Evolutionary conservation across 2,113 vertebrate species (phyloP), one percentile per base, ranked within the genome.

Genomic region (Oncorhynchus kisutch): DNA sequence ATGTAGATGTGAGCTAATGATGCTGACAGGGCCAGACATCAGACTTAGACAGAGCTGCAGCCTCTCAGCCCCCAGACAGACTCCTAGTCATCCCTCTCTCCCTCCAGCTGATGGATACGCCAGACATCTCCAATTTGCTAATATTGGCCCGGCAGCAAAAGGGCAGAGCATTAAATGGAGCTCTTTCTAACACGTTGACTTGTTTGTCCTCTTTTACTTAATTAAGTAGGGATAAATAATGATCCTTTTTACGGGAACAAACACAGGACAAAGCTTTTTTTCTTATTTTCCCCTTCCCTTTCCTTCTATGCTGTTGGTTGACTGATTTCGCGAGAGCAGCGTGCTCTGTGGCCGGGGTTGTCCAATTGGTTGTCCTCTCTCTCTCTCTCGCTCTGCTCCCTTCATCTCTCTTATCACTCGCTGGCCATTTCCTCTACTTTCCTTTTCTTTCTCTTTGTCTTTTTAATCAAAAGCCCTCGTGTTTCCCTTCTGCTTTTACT

Each of bases 191-290:
- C 90, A 92, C 89, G 85, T 87, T 80, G 84, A 87, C 86, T 87
- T 88, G 91, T 91, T 91, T 91, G 90, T 90, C 86, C 88, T 91
- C 85, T 88, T 88, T 92, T 89, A 91, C 86, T 90, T 91, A 92
- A 93, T 93, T 93, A 89, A 92, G 81, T 83, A 45, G 68, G 76
- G 86, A 88, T 90, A 93, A 93, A 82, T 90, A 85, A 93, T 91
- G 88, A 84, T 77, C 25, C 75, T 78, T 45, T 83, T 90, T 84
- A 87, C 84, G 78, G 86, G 89, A 91, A 89, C 72, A 57, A 65
- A 45, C 78, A 70, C 75, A 84, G 74, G 12, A 60, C 77, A 80
- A 84, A 31, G 9, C 59, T 22, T 20, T 60, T 9, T 60, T 34
- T 34, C 34, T 34, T 34, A 34, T 34, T 34, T 34, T 39, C n/a